Conservation (phyloP, 2,888 invertebrate species). For the Odontothrips loti region DNA sequence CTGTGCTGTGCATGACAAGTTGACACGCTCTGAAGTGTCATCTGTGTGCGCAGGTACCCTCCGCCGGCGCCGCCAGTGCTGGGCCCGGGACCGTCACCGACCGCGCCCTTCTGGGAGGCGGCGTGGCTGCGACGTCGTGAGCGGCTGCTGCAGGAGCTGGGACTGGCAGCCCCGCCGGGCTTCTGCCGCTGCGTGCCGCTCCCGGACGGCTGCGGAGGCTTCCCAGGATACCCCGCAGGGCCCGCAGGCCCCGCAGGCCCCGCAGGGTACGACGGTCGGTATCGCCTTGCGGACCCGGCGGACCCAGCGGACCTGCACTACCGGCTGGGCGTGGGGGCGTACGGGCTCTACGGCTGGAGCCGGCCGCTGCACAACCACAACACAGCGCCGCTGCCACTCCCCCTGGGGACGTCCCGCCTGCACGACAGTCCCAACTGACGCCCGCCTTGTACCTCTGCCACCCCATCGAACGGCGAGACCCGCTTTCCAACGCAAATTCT, state of each 20-base stretch:
- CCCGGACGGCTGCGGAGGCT: not conserved
- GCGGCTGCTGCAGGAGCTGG: conserved; percentile 9
- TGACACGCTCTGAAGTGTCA: not conserved
- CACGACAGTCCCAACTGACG: conserved; percentile 10
- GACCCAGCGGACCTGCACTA: not conserved
- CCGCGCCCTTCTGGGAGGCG: conserved; percentile 15
- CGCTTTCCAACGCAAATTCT: no score
- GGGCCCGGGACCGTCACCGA: not conserved
- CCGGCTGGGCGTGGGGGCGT: conserved; percentile 6
- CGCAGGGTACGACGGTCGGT: not conserved
- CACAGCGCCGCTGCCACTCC: not conserved
- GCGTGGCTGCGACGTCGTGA: conserved; percentile 7
- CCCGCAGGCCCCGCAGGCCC: not conserved
- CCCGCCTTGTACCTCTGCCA: not conserved
- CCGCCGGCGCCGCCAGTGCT: not conserved
- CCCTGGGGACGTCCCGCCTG: not conserved
- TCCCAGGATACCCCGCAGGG: not conserved
- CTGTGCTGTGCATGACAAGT: no score
- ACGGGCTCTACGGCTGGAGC: conserved; percentile 12
- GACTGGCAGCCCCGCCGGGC: not conserved
- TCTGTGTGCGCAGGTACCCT: not conserved
- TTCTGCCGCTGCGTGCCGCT: no score
- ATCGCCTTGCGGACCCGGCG: not conserved
- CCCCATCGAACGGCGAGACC: not conserved
- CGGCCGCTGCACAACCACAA: conserved; percentile 14